Percentiles rank a stretch among this genome's conserved stretches.
Conservation (phyloP, 1,140 invertebrate genomes). For the Aphis gossypii region DNA sequence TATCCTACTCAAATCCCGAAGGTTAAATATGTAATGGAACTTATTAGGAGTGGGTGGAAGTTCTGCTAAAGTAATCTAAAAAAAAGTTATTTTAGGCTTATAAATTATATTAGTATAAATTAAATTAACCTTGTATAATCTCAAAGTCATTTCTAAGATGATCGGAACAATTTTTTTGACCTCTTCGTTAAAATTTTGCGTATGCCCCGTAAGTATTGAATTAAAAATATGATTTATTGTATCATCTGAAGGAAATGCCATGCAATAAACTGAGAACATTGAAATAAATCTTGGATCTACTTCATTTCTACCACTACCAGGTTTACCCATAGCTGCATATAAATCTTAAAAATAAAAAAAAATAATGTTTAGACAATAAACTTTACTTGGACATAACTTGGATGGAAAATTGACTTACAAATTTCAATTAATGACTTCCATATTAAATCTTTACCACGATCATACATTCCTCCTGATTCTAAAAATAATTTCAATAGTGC, state of each 20-base stretch:
- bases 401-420: slow-evolving; percentile 63
- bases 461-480: slow-evolving; percentile 86
- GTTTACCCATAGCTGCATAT: slow-evolving; percentile 81
- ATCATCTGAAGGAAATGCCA: slow-evolving; percentile 79
- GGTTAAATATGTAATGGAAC: slow-evolving; percentile 94
- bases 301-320: slow-evolving; percentile 85
- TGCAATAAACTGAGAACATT: slow-evolving; percentile 74
- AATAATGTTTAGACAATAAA: background rate
- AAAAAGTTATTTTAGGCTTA: slow-evolving; percentile 53
- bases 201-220: slow-evolving; percentile 81
- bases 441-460: slow-evolving; percentile 85
- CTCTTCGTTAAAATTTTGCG: slow-evolving; percentile 72
- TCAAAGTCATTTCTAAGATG: slow-evolving; percentile 79
- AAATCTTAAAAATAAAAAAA: slow-evolving; percentile 67
- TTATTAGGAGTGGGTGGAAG: slow-evolving; percentile 90
- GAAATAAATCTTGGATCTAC: slow-evolving; percentile 76
- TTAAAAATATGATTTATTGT: slow-evolving; percentile 84
- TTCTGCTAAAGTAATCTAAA: slow-evolving; percentile 73
- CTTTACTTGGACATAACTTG: background rate
- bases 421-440: slow-evolving; percentile 90
- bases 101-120: background rate
- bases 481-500: slow-evolving; percentile 86
- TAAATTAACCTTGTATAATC: slow-evolving; percentile 78
- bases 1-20: slow-evolving; percentile 86
- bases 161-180: slow-evolving; percentile 72